Percentiles rank a stretch among this genome's conserved stretches.
phyloP scores from a whole-genome alignment of 2,888 invertebrate genomes.

The Falcaria lacertinaria region DNA sequence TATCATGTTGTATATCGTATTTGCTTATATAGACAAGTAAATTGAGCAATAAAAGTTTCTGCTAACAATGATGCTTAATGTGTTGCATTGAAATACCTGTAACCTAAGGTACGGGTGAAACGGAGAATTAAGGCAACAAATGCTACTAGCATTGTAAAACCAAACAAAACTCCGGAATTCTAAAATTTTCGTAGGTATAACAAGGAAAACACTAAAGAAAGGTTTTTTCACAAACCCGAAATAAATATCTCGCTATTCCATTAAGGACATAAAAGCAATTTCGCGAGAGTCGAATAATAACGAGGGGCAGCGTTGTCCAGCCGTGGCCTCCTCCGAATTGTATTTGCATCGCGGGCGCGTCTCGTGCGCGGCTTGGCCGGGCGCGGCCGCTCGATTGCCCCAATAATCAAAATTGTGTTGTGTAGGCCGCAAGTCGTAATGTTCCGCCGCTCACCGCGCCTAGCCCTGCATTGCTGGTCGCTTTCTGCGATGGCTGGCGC shows the following conservation, averaged over 20 bases:
- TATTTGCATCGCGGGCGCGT: conserved; percentile 72
- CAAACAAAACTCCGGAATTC: conserved; percentile 37
- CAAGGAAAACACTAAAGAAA: conserved; percentile 58
- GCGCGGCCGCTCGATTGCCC: conserved; percentile 59
- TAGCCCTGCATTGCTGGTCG: conserved; percentile 17
- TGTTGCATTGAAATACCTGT: too few relatives aligned
- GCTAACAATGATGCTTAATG: too few relatives aligned
- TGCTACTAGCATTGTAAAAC: conserved; percentile 28
- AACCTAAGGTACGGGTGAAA: neutral
- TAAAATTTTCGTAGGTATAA: conserved; percentile 54
- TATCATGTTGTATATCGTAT: too few relatives aligned
- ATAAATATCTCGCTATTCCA: conserved; percentile 76
- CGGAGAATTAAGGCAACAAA: neutral
- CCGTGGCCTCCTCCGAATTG: conserved; percentile 63
- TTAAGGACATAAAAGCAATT: conserved; percentile 77
- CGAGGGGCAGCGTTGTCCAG: conserved; percentile 73
- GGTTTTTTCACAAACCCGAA: conserved; percentile 61
- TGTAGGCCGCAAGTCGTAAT: conserved; percentile 22
- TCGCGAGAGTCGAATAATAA: conserved; percentile 77
- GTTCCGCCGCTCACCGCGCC: conserved; percentile 20
- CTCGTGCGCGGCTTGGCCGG: conserved; percentile 41
- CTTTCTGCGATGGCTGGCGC: conserved; percentile 19
- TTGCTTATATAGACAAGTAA: too few relatives aligned
- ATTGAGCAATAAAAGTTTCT: too few relatives aligned
- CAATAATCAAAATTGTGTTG: conserved; percentile 67